Conservation (phyloP, 2,888 invertebrate species). For the Anodontia alba region DNA sequence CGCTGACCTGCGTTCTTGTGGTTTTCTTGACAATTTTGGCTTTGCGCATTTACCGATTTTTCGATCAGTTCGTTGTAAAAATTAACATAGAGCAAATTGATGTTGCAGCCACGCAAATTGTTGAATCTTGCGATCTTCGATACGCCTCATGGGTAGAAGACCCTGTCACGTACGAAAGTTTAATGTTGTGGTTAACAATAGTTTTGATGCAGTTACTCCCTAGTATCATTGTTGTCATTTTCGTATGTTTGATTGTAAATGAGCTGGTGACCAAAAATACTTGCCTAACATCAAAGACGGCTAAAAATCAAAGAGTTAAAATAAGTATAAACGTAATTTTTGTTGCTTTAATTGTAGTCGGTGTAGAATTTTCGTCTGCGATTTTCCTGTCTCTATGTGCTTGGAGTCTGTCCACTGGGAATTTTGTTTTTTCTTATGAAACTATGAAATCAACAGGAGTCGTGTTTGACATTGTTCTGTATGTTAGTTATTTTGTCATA, state of each 20-base stretch:
- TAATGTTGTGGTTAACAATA: neutral
- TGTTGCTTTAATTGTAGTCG: neutral
- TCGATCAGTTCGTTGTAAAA: neutral
- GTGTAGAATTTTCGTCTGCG: neutral
- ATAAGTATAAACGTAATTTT: neutral
- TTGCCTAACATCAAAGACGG: neutral
- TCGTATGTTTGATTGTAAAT: neutral
- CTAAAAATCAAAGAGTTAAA: neutral
- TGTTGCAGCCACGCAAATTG: neutral
- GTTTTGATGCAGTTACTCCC: neutral
- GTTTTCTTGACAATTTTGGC: neutral
- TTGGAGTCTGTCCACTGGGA: neutral
- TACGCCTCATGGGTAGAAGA: neutral
- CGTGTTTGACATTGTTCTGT: conserved; percentile 1
- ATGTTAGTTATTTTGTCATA: conserved; percentile 12
- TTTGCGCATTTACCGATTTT: neutral
- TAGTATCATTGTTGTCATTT: neutral
- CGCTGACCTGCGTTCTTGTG: neutral
- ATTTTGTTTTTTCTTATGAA: neutral
- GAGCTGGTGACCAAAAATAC: neutral
- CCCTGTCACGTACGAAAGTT: neutral
- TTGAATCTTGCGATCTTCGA: neutral
- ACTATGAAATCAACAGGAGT: neutral
- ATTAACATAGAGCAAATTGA: neutral
- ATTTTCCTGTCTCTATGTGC: neutral